Percentiles rank a stretch among this genome's conserved stretches.
Conservation (phyloP, 2,113 vertebrate species). For the Chinchilla lanigera region DNA sequence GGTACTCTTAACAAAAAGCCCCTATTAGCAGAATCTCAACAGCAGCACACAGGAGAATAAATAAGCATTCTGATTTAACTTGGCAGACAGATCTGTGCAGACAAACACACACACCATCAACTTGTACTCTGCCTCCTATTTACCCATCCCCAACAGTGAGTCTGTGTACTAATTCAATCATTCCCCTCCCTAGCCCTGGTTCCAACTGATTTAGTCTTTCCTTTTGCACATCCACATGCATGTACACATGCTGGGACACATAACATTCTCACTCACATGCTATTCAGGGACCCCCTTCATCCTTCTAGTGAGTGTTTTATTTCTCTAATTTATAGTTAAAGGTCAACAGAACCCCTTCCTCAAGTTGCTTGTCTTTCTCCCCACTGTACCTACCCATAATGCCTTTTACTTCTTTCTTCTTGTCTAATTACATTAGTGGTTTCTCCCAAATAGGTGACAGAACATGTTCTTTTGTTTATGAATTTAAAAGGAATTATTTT, state of each 20-base stretch:
- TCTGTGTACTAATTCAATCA: conserved; percentile 12
- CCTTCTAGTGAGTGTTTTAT: neutral
- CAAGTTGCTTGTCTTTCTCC: neutral
- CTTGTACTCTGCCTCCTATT: neutral
- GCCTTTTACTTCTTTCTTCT: conserved; percentile 1
- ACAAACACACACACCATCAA: neutral
- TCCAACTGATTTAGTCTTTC: conserved; percentile 27
- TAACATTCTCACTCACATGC: neutral
- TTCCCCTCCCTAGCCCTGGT: neutral
- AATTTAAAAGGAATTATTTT: neutral
- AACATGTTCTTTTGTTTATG: neutral
- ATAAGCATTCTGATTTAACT: neutral
- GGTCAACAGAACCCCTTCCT: neutral
- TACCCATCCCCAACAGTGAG: neutral
- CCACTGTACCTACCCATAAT: neutral
- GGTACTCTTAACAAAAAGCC: neutral
- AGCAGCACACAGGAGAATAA: neutral
- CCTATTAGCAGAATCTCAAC: neutral
- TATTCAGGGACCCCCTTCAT: neutral
- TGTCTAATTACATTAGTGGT: conserved; percentile 21
- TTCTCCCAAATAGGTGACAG: neutral
- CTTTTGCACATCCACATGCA: neutral
- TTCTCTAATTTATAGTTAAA: conserved; percentile 1
- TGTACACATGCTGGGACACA: neutral
- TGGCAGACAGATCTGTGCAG: neutral